phyloP scores from a whole-genome alignment of 2,113 vertebrate genomes.

The Jaculus jaculus region DNA sequence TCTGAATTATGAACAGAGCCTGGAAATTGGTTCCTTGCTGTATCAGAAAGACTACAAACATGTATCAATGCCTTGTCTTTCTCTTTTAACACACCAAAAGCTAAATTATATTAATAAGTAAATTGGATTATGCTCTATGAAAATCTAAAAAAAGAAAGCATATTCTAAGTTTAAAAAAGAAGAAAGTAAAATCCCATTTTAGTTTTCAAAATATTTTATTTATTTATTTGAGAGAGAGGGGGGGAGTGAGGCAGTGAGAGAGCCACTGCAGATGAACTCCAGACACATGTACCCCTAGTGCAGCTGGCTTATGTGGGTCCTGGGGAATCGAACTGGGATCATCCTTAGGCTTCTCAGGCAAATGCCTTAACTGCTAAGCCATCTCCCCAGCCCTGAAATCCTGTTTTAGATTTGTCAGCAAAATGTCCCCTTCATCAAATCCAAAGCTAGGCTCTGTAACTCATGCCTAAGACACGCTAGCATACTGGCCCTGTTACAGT shows the following conservation, averaged over 20 bases:
- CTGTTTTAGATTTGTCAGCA: neutral
- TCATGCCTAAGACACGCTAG: neutral
- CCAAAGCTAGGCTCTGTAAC: neutral
- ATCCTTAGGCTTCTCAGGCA: too few relatives aligned
- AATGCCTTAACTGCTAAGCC: too few relatives aligned
- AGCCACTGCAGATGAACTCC: too few relatives aligned
- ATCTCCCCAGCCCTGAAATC: too few relatives aligned
- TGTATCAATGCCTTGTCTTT: neutral
- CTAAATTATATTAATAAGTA: neutral
- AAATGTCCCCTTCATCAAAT: neutral
- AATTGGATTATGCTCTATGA: neutral
- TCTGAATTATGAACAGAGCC: neutral
- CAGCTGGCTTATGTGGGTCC: too few relatives aligned
- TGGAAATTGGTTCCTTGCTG: slow-evolving; percentile 39
- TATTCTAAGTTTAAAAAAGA: too few relatives aligned
- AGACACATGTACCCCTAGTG: too few relatives aligned
- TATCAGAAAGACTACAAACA: slow-evolving; percentile 35
- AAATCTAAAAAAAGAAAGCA: slow-evolving; percentile 4
- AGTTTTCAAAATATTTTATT: too few relatives aligned
- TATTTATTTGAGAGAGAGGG: too few relatives aligned
- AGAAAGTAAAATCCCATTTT: too few relatives aligned
- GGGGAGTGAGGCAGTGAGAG: too few relatives aligned
- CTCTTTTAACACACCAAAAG: slow-evolving; percentile 9
- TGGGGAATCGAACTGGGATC: too few relatives aligned
- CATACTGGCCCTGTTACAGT: neutral